phyloP scores from a whole-genome alignment of 2,797 vertebrate genomes.

The Taeniopygia guttata region DNA sequence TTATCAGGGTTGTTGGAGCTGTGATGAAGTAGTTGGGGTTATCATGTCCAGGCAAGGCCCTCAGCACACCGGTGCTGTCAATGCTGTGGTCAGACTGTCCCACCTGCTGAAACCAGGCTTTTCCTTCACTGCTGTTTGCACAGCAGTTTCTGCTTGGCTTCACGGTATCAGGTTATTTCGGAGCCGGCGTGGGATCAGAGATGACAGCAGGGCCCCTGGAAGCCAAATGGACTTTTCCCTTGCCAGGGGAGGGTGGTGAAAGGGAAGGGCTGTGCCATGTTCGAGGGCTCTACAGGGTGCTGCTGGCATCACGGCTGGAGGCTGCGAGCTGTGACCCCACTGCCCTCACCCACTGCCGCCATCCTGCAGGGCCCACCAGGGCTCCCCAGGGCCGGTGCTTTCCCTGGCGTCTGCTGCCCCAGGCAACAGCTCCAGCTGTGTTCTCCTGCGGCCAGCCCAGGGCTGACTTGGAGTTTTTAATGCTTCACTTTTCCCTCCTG shows the following conservation, averaged over 20 bases:
- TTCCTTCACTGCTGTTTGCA: neutral
- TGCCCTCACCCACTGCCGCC: neutral
- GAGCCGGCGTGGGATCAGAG: accelerated
- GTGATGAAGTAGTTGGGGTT: neutral
- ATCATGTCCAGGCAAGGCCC: neutral
- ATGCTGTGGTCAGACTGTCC: neutral
- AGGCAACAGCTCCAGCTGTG: neutral
- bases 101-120: neutral
- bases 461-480: neutral
- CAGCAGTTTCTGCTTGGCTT: neutral
- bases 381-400: neutral
- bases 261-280: neutral
- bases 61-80: accelerated
- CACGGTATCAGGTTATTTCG: neutral
- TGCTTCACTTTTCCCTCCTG: neutral
- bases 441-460: neutral
- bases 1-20: neutral
- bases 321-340: neutral
- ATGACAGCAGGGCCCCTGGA: neutral
- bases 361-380: neutral
- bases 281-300: neutral
- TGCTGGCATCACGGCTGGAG: neutral
- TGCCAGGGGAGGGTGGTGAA: neutral
- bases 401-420: neutral
- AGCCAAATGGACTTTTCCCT: neutral